These are phyloP conservation scores for Sebastolobus alascanus DNA, from an alignment of 2,797 vertebrate genomes.

Conservation along the genomic window DNA sequence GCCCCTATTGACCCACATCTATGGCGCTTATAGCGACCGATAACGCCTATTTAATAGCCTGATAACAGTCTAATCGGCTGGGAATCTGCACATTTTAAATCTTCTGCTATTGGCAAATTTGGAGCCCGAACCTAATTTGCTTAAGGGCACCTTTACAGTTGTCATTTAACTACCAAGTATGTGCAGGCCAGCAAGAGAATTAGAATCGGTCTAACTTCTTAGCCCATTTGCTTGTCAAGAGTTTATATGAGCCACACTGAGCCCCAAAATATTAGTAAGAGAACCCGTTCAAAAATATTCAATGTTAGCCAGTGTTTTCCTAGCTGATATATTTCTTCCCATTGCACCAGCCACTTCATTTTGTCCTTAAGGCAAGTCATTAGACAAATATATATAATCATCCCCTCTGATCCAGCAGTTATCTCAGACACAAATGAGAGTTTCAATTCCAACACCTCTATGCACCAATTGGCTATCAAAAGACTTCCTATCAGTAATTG, in stretches of 20 bases:
- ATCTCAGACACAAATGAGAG: slow-evolving; percentile 14
- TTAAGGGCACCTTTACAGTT: neutral
- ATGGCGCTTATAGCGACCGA: neutral
- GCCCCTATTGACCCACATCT: neutral
- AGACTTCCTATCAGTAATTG: slow-evolving; percentile 13
- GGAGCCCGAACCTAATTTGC: neutral
- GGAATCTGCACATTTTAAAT: neutral
- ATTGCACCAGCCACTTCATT: slow-evolving; percentile 17
- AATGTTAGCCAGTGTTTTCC: neutral
- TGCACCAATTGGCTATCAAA: slow-evolving; percentile 27
- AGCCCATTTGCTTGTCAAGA: neutral
- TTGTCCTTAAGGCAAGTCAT: slow-evolving; percentile 32
- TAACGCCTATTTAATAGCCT: neutral
- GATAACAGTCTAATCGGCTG: neutral
- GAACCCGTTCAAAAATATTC: neutral
- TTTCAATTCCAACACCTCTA: slow-evolving; percentile 11
- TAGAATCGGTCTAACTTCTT: neutral
- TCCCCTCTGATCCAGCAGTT: slow-evolving; percentile 12
- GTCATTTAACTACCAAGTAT: neutral
- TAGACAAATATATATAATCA: slow-evolving; percentile 39
- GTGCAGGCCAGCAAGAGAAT: neutral
- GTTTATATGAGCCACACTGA: neutral
- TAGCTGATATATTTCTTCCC: slow-evolving; percentile 5
- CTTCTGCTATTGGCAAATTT: neutral
- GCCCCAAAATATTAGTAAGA: neutral